These are phyloP conservation scores for Halcyon senegalensis DNA, from an alignment of 2,113 vertebrate genomes.

Conservation along the genomic window DNA sequence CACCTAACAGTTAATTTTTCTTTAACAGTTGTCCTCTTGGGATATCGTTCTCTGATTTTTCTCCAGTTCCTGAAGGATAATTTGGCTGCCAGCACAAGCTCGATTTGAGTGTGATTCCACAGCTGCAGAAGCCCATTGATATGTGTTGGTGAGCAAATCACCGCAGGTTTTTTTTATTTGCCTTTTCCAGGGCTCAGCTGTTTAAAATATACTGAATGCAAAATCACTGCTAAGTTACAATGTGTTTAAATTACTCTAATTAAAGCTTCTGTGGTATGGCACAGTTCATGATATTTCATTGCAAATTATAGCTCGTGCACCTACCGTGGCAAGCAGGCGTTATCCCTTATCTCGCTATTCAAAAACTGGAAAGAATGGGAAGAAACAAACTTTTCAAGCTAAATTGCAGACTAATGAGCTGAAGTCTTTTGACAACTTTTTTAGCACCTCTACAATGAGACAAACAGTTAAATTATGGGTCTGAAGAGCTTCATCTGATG, in stretches of 20 bases:
- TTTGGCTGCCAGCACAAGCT: conserved; percentile 62
- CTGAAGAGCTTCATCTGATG: conserved; percentile 20
- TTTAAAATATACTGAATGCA: conserved; percentile 77
- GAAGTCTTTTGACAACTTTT: conserved; percentile 40
- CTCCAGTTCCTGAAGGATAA: conserved; percentile 53
- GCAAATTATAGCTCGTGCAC: conserved; percentile 71
- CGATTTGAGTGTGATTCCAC: conserved; percentile 46
- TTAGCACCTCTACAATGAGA: conserved; percentile 49
- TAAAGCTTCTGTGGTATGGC: conserved; percentile 74
- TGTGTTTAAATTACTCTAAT: conserved; percentile 78
- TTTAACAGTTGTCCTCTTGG: background rate
- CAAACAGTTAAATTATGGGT: conserved; percentile 59
- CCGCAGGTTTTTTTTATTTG: background rate
- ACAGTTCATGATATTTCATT: conserved; percentile 73
- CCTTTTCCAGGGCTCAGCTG: conserved; percentile 75
- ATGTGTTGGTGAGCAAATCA: conserved; percentile 67
- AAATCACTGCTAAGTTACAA: conserved; percentile 78
- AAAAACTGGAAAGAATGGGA: conserved; percentile 33
- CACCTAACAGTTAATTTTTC: conserved; percentile 19
- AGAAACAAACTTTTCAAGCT: conserved; percentile 51
- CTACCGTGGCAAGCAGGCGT: conserved; percentile 27
- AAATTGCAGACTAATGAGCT: conserved; percentile 48
- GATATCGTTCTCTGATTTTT: conserved; percentile 27
- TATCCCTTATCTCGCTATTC: conserved; percentile 31
- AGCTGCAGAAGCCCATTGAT: conserved; percentile 74